These are phyloP conservation scores for Lagodon rhomboides DNA, from an alignment of 2,797 vertebrate species.

Conservation along the genomic window DNA sequence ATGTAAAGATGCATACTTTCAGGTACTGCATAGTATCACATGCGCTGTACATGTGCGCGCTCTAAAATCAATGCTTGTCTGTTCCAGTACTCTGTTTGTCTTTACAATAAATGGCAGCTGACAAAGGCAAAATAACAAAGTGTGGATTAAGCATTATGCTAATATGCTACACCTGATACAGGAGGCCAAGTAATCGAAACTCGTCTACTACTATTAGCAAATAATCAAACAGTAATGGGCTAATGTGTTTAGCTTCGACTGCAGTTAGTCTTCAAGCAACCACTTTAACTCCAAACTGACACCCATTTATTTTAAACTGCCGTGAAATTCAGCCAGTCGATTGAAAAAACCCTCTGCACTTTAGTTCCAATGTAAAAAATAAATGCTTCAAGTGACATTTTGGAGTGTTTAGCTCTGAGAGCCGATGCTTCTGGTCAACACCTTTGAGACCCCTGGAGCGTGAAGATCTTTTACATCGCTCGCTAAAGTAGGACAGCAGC, in stretches of 20 bases:
- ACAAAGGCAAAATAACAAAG: conserved; percentile 39
- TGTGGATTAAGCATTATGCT: conserved; percentile 59
- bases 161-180: conserved; percentile 40
- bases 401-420: not conserved
- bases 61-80: conserved; percentile 35
- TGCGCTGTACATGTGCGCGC: no score
- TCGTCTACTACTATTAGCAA: conserved; percentile 39
- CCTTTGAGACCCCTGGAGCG: conserved; percentile 41
- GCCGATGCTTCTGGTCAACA: conserved; percentile 12
- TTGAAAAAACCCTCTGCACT: not conserved
- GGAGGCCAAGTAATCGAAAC: conserved; percentile 51
- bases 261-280: not conserved
- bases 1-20: not conserved
- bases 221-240: conserved; percentile 30
- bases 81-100: not conserved
- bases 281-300: not conserved
- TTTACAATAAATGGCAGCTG: conserved; percentile 39
- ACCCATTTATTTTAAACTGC: not conserved
- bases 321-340: not conserved
- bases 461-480: conserved; percentile 37
- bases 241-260: conserved; percentile 41
- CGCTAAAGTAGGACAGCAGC: conserved; percentile 29
- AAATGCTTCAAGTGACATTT: conserved; percentile 7
- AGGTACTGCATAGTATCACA: no score
- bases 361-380: not conserved